A percentile compares a stretch with the other conserved stretches of the same genome.
Conservation (phyloP, 2,888 invertebrate genomes). For the Elgonia sp. region DNA sequence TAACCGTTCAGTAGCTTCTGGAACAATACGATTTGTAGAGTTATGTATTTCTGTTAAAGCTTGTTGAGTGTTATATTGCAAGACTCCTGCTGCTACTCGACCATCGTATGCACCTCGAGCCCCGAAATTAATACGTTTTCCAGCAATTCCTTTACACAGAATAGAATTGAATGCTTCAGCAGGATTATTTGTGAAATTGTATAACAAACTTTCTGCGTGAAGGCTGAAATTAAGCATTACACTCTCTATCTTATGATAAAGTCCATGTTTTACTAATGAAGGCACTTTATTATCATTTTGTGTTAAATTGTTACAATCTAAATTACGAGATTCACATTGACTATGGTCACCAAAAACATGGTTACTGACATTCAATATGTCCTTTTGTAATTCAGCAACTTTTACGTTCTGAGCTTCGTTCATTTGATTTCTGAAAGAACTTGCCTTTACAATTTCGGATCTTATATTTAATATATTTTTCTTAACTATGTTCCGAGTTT, state of each 20-base stretch:
- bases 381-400: constrained; percentile 47
- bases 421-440: not conserved
- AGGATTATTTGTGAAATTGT: constrained; percentile 7
- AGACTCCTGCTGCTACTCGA: constrained; percentile 8
- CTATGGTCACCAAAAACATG: constrained; percentile 77
- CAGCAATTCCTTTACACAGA: constrained; percentile 7
- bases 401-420: not conserved
- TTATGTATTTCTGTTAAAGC: not conserved
- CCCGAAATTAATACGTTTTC: constrained; percentile 22
- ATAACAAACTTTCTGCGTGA: not conserved
- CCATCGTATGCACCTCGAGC: constrained; percentile 1
- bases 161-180: constrained; percentile 1
- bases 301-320: not conserved
- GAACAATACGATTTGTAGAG: not conserved
- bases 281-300: constrained; percentile 6
- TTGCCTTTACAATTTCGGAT: not conserved
- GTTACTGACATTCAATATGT: constrained; percentile 68
- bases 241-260: constrained; percentile 8
- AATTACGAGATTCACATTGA: constrained; percentile 41
- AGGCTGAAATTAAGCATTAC: constrained; percentile 5
- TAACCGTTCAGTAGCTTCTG: not conserved
- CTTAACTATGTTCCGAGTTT: not conserved
- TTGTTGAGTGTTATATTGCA: constrained; percentile 17
- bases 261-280: not conserved
- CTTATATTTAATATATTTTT: not conserved